A percentile compares a stretch with the other conserved stretches of the same genome.
phyloP scores from a whole-genome alignment of 1,140 invertebrate genomes.

The Marisa cornuarietis region DNA sequence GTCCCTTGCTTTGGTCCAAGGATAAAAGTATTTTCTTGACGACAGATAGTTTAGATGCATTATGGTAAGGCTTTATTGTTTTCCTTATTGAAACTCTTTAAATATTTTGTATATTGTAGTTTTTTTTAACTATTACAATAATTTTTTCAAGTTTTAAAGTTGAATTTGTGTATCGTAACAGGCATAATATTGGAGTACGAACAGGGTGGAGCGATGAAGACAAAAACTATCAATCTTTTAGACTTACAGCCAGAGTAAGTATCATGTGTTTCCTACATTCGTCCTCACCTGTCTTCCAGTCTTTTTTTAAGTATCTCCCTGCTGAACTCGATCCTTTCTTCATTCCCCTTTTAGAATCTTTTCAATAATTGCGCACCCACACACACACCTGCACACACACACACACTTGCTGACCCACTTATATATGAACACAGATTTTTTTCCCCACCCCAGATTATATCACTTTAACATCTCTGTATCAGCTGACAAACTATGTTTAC shows the following conservation, averaged over 20 bases:
- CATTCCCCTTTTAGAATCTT: too few species aligned
- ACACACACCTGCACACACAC: background rate
- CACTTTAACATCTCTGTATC: too few species aligned
- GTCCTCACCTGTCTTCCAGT: background rate
- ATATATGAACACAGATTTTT: background rate
- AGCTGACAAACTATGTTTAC: too few species aligned
- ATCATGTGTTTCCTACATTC: background rate
- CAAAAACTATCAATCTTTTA: slow-evolving; percentile 65
- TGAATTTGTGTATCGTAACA: slow-evolving; percentile 39
- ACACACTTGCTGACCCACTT: background rate
- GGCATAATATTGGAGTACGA: slow-evolving; percentile 68
- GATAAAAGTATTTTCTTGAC: too few species aligned
- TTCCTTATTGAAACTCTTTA: too few species aligned
- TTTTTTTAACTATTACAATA: background rate
- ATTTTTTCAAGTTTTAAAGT: background rate
- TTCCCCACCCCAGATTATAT: too few species aligned
- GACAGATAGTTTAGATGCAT: background rate
- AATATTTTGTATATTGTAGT: background rate
- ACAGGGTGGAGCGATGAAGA: slow-evolving; percentile 65
- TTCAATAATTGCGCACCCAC: too few species aligned
- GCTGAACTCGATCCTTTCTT: too few species aligned
- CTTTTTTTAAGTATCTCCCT: background rate
- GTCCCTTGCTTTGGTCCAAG: background rate
- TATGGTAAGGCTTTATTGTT: too few species aligned
- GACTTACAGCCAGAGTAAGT: slow-evolving; percentile 65